phyloP scores from a whole-genome alignment of 2,113 vertebrate species.

The Ia io region DNA sequence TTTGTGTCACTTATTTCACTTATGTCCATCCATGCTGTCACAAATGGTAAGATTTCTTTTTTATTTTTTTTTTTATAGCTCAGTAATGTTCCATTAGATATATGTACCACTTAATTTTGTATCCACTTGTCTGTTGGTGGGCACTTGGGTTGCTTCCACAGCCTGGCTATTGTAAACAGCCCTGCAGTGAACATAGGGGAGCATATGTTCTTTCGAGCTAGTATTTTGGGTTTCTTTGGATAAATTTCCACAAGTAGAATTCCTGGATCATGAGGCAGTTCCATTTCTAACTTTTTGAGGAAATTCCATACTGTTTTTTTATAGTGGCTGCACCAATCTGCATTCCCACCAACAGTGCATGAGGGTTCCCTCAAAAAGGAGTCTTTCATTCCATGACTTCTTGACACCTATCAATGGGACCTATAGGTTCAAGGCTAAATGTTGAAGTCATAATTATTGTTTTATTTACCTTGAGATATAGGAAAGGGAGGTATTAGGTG shows the following conservation, averaged over 20 bases:
- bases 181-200: neutral
- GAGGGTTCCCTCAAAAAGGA: neutral
- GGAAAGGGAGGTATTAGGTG: neutral
- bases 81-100: neutral
- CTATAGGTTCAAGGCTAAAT: neutral
- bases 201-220: neutral
- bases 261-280: neutral
- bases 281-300: neutral
- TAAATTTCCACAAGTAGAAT: neutral
- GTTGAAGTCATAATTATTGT: neutral
- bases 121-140: neutral
- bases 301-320: neutral
- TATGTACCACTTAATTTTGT: neutral
- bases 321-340: neutral
- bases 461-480: neutral
- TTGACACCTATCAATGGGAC: neutral
- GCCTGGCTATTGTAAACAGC: neutral
- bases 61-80: neutral
- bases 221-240: neutral
- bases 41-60: neutral
- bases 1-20: neutral
- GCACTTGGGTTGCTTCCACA: neutral
- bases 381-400: neutral
- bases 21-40: neutral
- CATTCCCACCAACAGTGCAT: neutral